Conservation (phyloP, 2,113 vertebrate species). For the Spea bombifrons region DNA sequence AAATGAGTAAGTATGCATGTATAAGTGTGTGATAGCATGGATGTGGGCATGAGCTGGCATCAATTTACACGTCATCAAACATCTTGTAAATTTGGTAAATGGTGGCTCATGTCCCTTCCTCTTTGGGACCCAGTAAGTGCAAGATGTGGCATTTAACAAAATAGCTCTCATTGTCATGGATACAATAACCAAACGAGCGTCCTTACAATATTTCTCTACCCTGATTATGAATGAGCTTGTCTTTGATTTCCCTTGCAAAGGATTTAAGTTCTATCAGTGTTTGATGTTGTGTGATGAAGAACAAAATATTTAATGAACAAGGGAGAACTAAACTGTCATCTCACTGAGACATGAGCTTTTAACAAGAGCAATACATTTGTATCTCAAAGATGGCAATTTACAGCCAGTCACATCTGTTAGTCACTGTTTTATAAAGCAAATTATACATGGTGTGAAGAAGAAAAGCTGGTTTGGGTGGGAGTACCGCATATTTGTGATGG, state of each 20-base stretch:
- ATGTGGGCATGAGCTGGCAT: too few species aligned
- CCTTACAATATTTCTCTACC: not conserved
- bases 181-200: constrained; percentile 39
- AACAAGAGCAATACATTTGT: constrained; percentile 5
- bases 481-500: not conserved
- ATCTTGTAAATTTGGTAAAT: too few species aligned
- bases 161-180: constrained; percentile 30
- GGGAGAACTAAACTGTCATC: constrained; percentile 13
- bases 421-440: constrained; percentile 1
- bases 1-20: too few species aligned
- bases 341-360: constrained; percentile 13
- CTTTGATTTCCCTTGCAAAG: constrained; percentile 24
- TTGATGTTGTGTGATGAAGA: constrained; percentile 27
- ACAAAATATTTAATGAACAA: constrained; percentile 33
- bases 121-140: constrained; percentile 36
- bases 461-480: not conserved
- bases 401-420: not conserved
- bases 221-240: not conserved
- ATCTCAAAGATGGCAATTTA: constrained; percentile 14
- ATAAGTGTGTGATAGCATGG: too few species aligned
- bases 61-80: too few species aligned
- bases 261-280: constrained; percentile 21
- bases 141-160: constrained; percentile 23
- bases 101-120: too few species aligned
- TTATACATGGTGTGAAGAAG: not conserved